Evolutionary conservation across 2,113 vertebrate species (phyloP).

Genomic region (Mionectes macconnelli): DNA sequence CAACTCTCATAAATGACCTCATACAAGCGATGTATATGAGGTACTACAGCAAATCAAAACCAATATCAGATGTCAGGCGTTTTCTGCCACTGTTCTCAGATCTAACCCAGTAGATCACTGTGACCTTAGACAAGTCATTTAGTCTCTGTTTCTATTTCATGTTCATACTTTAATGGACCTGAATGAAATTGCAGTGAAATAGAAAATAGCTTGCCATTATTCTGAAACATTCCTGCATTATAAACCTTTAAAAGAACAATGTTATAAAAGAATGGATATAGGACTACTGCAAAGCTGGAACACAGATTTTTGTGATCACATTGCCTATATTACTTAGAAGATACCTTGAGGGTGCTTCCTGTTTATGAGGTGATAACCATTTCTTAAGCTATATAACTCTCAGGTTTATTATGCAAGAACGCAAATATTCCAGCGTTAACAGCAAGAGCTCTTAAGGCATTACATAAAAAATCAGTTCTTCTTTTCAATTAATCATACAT

Average conservation of each 20-base stretch:
- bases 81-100: not conserved
- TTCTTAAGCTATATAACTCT: constrained; percentile 27
- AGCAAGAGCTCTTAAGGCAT: not conserved
- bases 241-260: constrained; percentile 59
- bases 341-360: constrained; percentile 59
- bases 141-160: not conserved
- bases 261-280: constrained; percentile 50
- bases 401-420: constrained; percentile 36
- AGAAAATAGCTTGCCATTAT: constrained; percentile 56
- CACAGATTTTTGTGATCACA: constrained; percentile 41
- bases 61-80: not conserved
- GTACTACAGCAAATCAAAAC: not conserved
- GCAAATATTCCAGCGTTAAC: not conserved
- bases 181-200: constrained; percentile 42
- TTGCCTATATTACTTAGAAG: constrained; percentile 27
- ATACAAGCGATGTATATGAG: not conserved
- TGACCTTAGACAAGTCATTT: not conserved
- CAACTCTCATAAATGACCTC: not conserved
- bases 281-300: constrained; percentile 9
- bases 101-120: not conserved
- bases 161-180: not conserved
- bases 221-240: constrained; percentile 53
- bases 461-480: not conserved
- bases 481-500: not conserved
- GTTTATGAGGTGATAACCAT: constrained; percentile 65